These are phyloP conservation scores for Labia minor DNA, from an alignment of 2,888 invertebrate genomes.

Conservation along the genomic window DNA sequence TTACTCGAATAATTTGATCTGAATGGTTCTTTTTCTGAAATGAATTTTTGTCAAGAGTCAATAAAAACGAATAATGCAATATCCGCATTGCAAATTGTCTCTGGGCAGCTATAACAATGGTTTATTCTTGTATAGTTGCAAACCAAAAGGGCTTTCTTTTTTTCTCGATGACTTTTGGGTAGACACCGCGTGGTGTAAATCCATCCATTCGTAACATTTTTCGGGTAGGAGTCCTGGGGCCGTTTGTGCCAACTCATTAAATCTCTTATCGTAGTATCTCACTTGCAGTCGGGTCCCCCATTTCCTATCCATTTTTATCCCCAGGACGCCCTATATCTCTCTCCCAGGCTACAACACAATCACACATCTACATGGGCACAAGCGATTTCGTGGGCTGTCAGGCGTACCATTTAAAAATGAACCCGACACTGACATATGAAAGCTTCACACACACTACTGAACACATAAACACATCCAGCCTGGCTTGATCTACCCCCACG, in stretches of 20 bases:
- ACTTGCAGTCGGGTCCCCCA: constrained; percentile 7
- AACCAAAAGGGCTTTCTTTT: neutral
- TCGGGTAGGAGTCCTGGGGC: constrained; percentile 3
- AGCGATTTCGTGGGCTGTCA: neutral
- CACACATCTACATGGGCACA: neutral
- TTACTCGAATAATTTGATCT: no score
- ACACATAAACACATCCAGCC: neutral
- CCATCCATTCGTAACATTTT: constrained; percentile 2
- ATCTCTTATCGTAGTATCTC: constrained; percentile 7
- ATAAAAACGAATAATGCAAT: neutral
- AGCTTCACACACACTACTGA: no score
- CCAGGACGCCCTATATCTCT: neutral
- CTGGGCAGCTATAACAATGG: neutral
- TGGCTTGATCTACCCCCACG: neutral
- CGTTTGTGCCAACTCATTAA: constrained; percentile 13
- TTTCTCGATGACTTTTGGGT: neutral
- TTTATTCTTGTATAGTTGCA: neutral
- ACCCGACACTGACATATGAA: neutral
- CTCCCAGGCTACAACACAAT: neutral
- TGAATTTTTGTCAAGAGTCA: neutral
- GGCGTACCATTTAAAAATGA: constrained; percentile 3
- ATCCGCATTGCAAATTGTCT: neutral
- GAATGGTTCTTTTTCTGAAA: neutral
- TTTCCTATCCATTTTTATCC: constrained; percentile 1
- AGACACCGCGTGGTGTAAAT: neutral